phyloP scores from a whole-genome alignment of 1,140 invertebrate species.

The Ridgeia piscesae region DNA sequence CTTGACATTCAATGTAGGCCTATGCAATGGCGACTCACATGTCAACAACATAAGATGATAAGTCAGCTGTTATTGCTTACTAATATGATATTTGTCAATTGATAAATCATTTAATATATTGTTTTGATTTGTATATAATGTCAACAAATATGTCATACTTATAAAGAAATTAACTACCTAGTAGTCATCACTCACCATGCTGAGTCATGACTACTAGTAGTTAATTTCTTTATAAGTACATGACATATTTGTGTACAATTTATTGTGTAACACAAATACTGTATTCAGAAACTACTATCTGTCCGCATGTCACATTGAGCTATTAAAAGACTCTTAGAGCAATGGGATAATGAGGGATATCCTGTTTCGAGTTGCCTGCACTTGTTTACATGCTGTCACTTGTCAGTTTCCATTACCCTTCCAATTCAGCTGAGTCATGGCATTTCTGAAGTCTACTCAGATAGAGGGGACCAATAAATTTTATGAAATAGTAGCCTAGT shows the following conservation, averaged over 20 bases:
- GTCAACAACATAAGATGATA: neutral
- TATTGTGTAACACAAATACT: neutral
- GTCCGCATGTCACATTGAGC: neutral
- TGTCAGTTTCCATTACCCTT: neutral
- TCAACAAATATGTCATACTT: too few relatives aligned
- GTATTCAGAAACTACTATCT: neutral
- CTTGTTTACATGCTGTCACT: neutral
- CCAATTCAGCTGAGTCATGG: neutral
- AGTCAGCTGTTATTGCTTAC: neutral
- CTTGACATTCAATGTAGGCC: neutral
- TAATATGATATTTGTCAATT: neutral
- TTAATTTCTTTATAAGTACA: neutral
- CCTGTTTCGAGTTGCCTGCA: neutral
- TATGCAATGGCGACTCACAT: neutral
- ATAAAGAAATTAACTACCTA: too few relatives aligned
- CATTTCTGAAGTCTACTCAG: neutral
- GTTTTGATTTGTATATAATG: too few relatives aligned
- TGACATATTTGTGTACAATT: neutral
- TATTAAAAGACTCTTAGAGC: neutral
- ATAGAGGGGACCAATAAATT: too few relatives aligned
- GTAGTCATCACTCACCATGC: neutral
- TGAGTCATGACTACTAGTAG: neutral
- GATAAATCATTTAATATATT: neutral
- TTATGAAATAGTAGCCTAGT: too few relatives aligned
- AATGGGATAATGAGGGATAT: neutral